A percentile compares a stretch with the other conserved stretches of the same genome.
phyloP scores from a whole-genome alignment of 2,888 invertebrate species.

The Tipula helvola region DNA sequence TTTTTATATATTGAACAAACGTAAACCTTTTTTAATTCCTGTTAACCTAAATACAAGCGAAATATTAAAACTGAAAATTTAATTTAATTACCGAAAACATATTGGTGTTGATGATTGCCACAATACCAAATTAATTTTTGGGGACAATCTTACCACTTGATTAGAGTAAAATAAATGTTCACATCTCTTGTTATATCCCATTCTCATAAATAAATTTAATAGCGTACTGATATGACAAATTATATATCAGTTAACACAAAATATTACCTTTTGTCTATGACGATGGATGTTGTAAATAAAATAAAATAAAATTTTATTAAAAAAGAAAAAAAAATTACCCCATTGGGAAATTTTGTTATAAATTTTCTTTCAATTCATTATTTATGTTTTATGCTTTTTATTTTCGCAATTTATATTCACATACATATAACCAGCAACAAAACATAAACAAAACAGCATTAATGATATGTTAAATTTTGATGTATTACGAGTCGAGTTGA shows the following conservation, averaged over 20 bases:
- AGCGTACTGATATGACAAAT: background rate
- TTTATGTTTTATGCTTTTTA: background rate
- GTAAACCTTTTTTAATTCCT: no score
- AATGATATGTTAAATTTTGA: background rate
- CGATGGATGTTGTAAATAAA: background rate
- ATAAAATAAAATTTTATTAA: background rate
- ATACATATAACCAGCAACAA: background rate
- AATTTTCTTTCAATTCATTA: constrained; percentile 4
- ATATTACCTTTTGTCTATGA: background rate
- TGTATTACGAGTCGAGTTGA: background rate
- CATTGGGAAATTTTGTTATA: background rate
- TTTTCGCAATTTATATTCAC: background rate
- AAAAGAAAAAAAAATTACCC: background rate
- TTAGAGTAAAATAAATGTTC: no score
- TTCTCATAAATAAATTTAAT: background rate
- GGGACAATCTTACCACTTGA: no score
- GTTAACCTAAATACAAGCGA: no score
- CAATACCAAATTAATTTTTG: no score
- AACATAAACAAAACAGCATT: background rate
- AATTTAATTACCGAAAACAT: no score
- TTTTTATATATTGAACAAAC: no score
- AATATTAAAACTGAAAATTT: no score
- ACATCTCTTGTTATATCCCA: no score
- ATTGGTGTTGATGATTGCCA: no score
- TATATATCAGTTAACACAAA: background rate